phyloP scores from a whole-genome alignment of 2,888 invertebrate species.

The Yponomeuta evonymella region DNA sequence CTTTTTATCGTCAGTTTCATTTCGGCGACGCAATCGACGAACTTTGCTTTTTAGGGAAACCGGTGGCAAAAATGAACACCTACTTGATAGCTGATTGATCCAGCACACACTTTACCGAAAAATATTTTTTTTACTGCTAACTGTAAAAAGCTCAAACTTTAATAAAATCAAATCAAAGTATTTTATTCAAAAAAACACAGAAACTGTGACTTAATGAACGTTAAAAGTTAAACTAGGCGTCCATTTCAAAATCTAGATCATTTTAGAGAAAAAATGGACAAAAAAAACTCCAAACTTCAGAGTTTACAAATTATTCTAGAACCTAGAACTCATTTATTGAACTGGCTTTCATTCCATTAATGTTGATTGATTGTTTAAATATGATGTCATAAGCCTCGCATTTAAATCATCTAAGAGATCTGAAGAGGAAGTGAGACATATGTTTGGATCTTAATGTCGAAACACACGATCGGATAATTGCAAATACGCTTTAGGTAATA shows the following conservation, averaged over 20 bases:
- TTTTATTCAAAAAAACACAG: too few species aligned
- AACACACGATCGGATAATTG: neutral
- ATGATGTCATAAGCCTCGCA: slow-evolving; percentile 1
- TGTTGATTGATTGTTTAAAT: neutral
- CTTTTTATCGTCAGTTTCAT: neutral
- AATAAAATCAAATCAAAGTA: too few species aligned
- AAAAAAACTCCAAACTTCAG: too few species aligned
- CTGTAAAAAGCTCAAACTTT: neutral
- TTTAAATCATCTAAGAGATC: neutral
- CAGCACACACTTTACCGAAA: neutral
- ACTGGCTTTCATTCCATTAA: too few species aligned
- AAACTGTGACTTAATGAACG: too few species aligned
- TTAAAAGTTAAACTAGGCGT: too few species aligned
- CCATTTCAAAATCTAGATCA: too few species aligned
- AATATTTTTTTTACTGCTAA: neutral
- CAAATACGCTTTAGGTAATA: neutral
- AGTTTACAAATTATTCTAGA: too few species aligned
- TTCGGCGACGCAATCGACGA: neutral
- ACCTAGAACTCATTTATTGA: too few species aligned
- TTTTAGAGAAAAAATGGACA: too few species aligned
- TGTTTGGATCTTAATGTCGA: neutral
- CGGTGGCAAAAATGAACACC: neutral
- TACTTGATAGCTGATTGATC: neutral
- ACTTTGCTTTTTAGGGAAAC: neutral
- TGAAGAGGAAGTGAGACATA: slow-evolving; percentile 3